Base-by-base conservation (phyloP, 2,113 vertebrate genomes). In the Onychostoma macrolepis region DNA sequence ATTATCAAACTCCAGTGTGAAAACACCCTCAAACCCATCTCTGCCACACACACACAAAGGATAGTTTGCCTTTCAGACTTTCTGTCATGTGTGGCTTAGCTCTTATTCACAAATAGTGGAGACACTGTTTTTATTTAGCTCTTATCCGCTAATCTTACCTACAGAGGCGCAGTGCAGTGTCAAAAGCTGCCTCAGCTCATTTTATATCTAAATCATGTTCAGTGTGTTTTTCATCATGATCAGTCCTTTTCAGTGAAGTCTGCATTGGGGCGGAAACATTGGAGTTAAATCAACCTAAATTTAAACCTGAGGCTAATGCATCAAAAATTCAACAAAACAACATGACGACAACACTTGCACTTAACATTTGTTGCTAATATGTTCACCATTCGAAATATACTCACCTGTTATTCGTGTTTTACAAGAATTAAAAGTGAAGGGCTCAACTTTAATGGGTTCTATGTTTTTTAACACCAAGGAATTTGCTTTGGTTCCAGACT, bases 241-340 rank as follows among this genome's bases (percentile, higher is more conserved):
- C 92, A 89, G 92, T 90, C 91, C n/a, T 84, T 87, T 92, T 94
- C 93, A 92, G 90, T 93, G 91, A 90, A 82, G 86, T 92, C 93
- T 93, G 91, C 88, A 91, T 92, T 41, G 90, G 79, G 91, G 89
- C 91, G 91, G 92, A 92, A 92, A 93, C 90, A 94, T 85, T 91
- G 82, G 89, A 83, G 90, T 93, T 93, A 93, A 92, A 90, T 83
- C 84, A 90, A 80, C 86, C 33, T 58, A 67, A 17, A 28, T 15
- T 26, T 50, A 80, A 75, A 56, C 71, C 71, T 74, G 19, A 82
- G 50, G 78, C 53, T 80, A n/a, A 80, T 13, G 50, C 78, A 61
- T 26, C 4, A 63, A 10, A 61, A 89, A 65, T 19, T 67, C n/a
- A 26, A 82, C 13, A 88, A 79, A 67, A 56, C 50, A 28, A 80